Conservation (phyloP, 2,888 invertebrate genomes). For the Cheilosia impressa region DNA sequence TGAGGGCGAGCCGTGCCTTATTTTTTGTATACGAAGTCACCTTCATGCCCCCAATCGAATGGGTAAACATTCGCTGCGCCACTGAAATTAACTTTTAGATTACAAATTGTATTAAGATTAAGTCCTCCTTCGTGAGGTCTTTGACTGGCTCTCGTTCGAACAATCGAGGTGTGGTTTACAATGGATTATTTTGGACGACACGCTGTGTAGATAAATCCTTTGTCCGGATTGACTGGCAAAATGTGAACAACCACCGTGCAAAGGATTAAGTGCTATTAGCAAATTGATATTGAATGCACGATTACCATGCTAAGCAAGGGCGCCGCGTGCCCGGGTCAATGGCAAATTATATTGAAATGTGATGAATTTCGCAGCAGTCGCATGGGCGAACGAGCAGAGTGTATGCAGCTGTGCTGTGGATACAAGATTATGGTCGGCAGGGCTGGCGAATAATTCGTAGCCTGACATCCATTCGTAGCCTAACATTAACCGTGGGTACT, state of each 20-base stretch:
- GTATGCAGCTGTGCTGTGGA: constrained; percentile 2
- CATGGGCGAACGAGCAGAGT: not conserved
- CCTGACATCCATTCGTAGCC: too few relatives aligned
- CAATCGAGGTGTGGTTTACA: constrained; percentile 56
- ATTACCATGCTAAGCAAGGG: constrained; percentile 61
- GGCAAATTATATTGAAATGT: constrained; percentile 35
- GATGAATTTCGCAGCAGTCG: constrained; percentile 26
- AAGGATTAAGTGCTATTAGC: constrained; percentile 66
- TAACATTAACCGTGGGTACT: too few relatives aligned
- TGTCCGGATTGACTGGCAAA: constrained; percentile 63
- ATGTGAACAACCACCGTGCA: constrained; percentile 45
- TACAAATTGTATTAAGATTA: constrained; percentile 71
- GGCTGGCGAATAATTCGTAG: not conserved
- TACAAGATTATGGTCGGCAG: not conserved
- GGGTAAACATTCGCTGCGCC: constrained; percentile 34
- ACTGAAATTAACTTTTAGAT: constrained; percentile 68
- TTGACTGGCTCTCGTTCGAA: constrained; percentile 38
- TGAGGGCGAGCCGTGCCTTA: not conserved
- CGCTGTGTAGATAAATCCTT: constrained; percentile 28
- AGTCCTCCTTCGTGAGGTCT: constrained; percentile 61
- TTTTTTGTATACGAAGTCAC: constrained; percentile 8
- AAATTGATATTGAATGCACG: constrained; percentile 71
- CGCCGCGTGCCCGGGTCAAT: constrained; percentile 31
- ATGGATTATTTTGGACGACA: constrained; percentile 48
- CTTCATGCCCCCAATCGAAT: constrained; percentile 16